phyloP scores from a whole-genome alignment of 2,797 vertebrate genomes.

The Rhynchotus rufescens region DNA sequence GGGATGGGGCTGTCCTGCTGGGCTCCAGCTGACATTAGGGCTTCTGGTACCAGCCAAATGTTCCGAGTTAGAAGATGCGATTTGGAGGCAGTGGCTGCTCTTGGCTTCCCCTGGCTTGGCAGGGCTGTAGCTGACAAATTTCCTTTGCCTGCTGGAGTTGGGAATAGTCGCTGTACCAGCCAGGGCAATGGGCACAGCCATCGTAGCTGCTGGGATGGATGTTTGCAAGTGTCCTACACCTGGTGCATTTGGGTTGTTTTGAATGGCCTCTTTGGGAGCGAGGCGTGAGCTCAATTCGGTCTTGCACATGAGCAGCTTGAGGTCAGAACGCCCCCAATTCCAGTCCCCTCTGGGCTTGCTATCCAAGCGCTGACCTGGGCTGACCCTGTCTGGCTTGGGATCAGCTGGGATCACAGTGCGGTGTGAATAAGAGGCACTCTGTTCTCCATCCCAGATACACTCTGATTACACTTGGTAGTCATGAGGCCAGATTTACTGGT shows the following conservation, averaged over 20 bases:
- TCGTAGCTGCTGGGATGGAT: background rate
- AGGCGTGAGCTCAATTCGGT: background rate
- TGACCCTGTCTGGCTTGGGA: background rate
- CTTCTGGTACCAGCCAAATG: background rate
- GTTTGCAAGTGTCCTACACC: background rate
- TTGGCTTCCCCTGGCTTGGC: background rate
- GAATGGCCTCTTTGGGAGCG: accelerated
- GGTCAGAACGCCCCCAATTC: background rate
- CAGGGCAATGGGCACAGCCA: accelerated
- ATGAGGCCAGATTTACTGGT: constrained; percentile 27
- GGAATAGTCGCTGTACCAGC: accelerated
- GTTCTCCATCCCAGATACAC: background rate
- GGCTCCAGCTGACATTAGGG: background rate
- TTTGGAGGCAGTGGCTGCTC: background rate
- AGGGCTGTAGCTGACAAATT: background rate
- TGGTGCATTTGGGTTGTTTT: background rate
- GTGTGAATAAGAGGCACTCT: constrained; percentile 23
- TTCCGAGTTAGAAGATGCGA: background rate
- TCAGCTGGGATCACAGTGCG: background rate
- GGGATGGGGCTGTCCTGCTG: accelerated
- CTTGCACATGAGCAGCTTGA: background rate
- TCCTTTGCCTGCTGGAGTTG: background rate
- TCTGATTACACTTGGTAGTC: constrained; percentile 25
- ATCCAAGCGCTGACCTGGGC: background rate
- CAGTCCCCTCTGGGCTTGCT: background rate